Conservation (phyloP, 2,113 vertebrate species). For the Pan troglodytes region NHGRI_mPanTro3-v2.1_pri NC_072415.2:21499001-21499500, state of each 20-base stretch:
- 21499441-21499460: background rate
- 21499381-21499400: background rate
- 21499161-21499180: constrained; percentile 27
- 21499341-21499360: background rate
- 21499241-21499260: background rate
- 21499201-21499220: background rate
- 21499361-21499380: background rate
- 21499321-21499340: background rate
- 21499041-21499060: background rate
- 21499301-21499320: background rate
- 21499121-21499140: constrained; percentile 2
- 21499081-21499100: constrained; percentile 26
- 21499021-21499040: background rate
- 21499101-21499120: background rate
- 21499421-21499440: background rate
- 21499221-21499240: constrained; percentile 26
- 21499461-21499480: background rate
- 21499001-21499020: constrained; percentile 24
- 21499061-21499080: background rate
- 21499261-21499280: background rate
- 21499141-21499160: constrained; percentile 3
- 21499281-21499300: constrained; percentile 22
- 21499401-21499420: background rate
- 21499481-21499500: constrained; percentile 51
- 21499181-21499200: constrained; percentile 33